Base-by-base conservation (phyloP, 2,797 vertebrate genomes). In the Trachurus trachurus region DNA sequence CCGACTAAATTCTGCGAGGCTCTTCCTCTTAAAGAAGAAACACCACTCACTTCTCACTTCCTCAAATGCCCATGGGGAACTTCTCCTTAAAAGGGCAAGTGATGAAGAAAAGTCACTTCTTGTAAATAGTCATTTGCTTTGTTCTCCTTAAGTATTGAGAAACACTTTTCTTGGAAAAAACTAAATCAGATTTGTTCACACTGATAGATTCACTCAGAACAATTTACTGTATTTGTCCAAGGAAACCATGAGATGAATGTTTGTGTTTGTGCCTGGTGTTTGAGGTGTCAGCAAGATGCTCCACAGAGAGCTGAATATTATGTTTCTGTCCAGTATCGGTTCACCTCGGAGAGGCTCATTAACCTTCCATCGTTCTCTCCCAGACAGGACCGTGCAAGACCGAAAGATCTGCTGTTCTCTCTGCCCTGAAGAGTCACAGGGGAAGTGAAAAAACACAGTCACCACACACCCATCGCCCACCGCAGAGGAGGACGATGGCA, bases 341-440 rank as follows among this genome's bases (percentile, higher is more conserved):
- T 42, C 84, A 87, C 80, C 71, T 81, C 71, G 53, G 54, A 22
- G 44, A 29, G 73, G 65, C 77, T 90, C 82, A 76, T 89, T 91
- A 86, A 87, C 66, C 67, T 81, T 60, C 31, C 61, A 77, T 87
- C 81, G 76, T 62, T 89, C 78, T 78, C 15, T 47, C 52, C 50
- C 60, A 57, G 72, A 68, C 69, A 9, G 21, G 65, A 40, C 34
- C 4, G 9, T 62, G 66, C 42, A 49, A 52, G 45, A 73, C 47
- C 78, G 65, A 69, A 54, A 78, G 71, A 66, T 50, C 45, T 50
- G 62, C 49, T 26, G 45, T 64, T 68, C 69, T 19, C 19, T 62
- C 66, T 64, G 65, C 40, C 21, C 42, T 5, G 7, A 31, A 54
- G 62, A 26, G 76, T 83, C 76, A 78, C 64, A 45, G 5, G 44